Conservation (phyloP, 2,113 vertebrate genomes). For the Anhinga rufa region DNA sequence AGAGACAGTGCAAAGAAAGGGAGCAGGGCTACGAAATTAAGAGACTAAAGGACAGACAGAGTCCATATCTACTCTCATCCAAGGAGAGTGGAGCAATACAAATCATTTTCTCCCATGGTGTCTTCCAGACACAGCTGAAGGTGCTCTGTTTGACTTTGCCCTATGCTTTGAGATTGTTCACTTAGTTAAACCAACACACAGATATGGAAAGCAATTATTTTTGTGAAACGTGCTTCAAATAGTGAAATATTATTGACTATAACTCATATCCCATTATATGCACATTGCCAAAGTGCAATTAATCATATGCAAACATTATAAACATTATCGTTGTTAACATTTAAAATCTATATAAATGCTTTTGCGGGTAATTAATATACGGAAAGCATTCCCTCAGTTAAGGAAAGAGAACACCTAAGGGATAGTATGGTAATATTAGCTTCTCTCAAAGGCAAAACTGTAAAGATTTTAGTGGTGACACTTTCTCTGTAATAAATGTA, state of each 20-base stretch:
- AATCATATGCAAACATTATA: neutral
- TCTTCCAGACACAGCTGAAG: neutral
- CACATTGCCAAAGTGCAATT: neutral
- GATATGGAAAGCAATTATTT: neutral
- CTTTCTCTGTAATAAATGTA: constrained; percentile 12
- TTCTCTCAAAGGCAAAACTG: constrained; percentile 15
- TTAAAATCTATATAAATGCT: neutral
- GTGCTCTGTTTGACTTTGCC: neutral
- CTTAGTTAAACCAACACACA: neutral
- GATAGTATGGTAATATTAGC: neutral
- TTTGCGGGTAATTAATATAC: neutral
- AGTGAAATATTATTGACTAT: neutral
- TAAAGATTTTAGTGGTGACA: constrained; percentile 30
- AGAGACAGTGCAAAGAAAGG: neutral
- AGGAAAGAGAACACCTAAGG: neutral
- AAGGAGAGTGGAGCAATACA: neutral
- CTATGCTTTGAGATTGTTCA: neutral
- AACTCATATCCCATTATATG: neutral
- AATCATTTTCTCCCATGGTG: neutral
- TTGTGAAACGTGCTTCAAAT: neutral
- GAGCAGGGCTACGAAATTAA: neutral
- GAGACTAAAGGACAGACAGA: neutral
- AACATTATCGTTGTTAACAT: neutral
- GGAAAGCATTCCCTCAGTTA: neutral
- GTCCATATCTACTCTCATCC: neutral